Base-by-base conservation (phyloP, 2,797 vertebrate species). In the Sternotherus odoratus region DNA sequence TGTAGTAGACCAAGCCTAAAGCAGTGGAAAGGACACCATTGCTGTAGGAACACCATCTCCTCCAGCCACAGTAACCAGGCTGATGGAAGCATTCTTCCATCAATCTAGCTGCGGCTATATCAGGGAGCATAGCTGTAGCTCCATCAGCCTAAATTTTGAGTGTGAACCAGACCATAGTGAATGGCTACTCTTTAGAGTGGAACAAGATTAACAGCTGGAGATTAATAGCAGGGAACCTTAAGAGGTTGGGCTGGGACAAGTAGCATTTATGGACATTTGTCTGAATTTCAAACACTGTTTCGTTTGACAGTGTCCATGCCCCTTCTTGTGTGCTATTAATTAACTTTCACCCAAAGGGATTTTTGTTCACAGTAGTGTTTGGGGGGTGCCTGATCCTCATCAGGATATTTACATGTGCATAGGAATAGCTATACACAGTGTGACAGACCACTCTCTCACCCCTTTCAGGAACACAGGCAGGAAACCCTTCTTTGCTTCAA, bases 161-260 rank as follows among this genome's bases (percentile, higher is more conserved):
- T 60, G 57, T 17, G 16, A 30, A 60, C 28, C 57, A 60, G 57
- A 60, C 15, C 30, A 7, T 30, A 60, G 54, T 72, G 51, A 86
- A 66, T 8, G 46, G 17, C 13, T 92, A 63, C 12, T 57, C 83
- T 75, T 85, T 3, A 23, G 77, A 88, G 50, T 24, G 88, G 72
- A 36, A 69, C 19, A 69, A 24, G 66, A 24, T 69, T 69, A 39
- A 69, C 23, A 88, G 43, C 5, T 17, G 51, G 39, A 93, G 57
- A 84, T 8, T 50, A 82, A 16, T 0, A 89, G 3, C 28, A 33
- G 30, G 72, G 57, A 51, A 90, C 3, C 6, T 39, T 57, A 81
- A 90, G 21, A 5, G 30, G 69, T 90, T 85, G 30, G 0, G 0
- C 5, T n/a, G 30, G 54, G 75, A 51, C 10, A 46, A 87, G 7